Evolutionary conservation across 2,797 vertebrate species (phyloP).

Genomic region (Pelobates cultripes): DNA sequence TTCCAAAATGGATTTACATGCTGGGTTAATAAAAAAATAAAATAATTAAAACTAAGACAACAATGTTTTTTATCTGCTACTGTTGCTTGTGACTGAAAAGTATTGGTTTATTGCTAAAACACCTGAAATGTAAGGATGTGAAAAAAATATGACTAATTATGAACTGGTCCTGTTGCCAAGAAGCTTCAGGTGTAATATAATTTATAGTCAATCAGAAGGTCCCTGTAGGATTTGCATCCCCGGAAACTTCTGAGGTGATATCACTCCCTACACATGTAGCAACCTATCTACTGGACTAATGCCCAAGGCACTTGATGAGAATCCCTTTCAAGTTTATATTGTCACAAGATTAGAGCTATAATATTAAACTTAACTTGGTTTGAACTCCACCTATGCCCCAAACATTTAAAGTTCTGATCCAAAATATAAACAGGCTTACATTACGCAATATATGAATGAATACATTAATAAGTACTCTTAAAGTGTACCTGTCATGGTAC

Average conservation of each 20-base stretch:
- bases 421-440: not conserved
- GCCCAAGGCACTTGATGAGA: constrained; percentile 22
- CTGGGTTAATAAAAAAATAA: too few relatives aligned
- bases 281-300: constrained; percentile 33
- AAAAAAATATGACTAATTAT: constrained; percentile 12
- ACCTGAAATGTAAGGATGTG: constrained; percentile 1
- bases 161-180: constrained; percentile 27
- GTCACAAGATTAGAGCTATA: not conserved
- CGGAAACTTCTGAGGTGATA: constrained; percentile 40
- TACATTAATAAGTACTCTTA: not conserved
- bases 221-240: constrained; percentile 31
- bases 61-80: too few relatives aligned
- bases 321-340: constrained; percentile 39
- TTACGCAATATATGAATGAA: not conserved
- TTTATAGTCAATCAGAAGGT: constrained; percentile 31
- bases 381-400: not conserved
- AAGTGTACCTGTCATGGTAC: too few relatives aligned
- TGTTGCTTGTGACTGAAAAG: too few relatives aligned
- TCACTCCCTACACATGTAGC: constrained; percentile 35
- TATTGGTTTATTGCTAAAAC: constrained; percentile 15
- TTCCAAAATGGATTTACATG: too few relatives aligned
- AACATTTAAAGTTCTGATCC: not conserved
- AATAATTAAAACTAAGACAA: too few relatives aligned
- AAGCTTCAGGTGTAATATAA: constrained; percentile 15
- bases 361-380: not conserved